Percentiles rank a stretch among this genome's conserved stretches.
These are phyloP conservation scores for Rhamnusium bicolor DNA, from an alignment of 2,888 invertebrate genomes.

Conservation along the genomic window DNA sequence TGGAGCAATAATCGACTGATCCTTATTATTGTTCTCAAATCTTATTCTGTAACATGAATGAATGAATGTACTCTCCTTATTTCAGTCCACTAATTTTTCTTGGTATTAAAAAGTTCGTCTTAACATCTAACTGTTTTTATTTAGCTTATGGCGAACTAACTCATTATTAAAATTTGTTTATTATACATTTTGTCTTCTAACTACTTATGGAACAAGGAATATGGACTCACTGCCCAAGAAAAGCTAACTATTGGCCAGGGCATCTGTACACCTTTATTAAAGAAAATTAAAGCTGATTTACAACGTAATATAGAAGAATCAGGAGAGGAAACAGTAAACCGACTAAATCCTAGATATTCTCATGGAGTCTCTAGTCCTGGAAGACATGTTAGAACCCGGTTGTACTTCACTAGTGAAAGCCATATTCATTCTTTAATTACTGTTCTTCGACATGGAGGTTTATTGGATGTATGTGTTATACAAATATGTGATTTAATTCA, in stretches of 20 bases:
- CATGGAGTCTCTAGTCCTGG: conserved; percentile 99
- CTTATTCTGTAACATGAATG: too few relatives aligned
- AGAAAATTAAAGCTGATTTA: conserved; percentile 95
- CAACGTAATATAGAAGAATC: conserved; percentile 94
- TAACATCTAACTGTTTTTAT: background rate
- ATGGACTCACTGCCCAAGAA: conserved; percentile 95
- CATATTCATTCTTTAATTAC: conserved; percentile 98
- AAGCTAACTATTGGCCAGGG: conserved; percentile 97
- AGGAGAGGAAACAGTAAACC: conserved; percentile 94
- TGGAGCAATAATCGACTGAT: background rate
- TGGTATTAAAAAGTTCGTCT: too few relatives aligned
- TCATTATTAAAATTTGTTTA: conserved; percentile 20
- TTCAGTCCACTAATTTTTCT: too few relatives aligned
- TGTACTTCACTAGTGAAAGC: conserved; percentile 99
- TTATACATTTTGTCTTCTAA: conserved; percentile 42
- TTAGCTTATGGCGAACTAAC: conserved; percentile 13
- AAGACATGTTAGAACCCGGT: conserved; percentile 96
- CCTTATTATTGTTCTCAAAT: background rate
- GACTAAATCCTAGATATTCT: conserved; percentile 97
- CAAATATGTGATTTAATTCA: background rate
- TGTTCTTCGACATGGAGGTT: conserved; percentile 92
- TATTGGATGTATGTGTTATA: conserved; percentile 81
- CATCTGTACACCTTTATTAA: conserved; percentile 95
- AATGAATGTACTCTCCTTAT: too few relatives aligned
- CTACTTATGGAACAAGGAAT: conserved; percentile 79